These are phyloP conservation scores for Mola mola DNA, from an alignment of 2,113 vertebrate genomes.

Conservation along the genomic window DNA sequence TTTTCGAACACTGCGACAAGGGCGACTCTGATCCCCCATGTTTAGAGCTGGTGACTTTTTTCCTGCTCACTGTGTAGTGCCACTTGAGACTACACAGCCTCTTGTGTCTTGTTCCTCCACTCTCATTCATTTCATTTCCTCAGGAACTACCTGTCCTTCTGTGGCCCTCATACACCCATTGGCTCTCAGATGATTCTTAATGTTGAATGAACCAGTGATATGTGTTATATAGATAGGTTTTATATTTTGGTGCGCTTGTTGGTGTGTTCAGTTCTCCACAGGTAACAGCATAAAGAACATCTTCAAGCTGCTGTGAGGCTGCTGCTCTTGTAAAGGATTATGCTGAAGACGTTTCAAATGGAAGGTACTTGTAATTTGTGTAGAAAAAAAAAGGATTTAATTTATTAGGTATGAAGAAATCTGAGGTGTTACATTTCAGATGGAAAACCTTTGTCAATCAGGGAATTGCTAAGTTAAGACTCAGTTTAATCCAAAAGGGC, in stretches of 20 bases:
- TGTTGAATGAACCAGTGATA: background rate
- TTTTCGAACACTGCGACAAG: background rate
- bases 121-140: conserved; percentile 8
- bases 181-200: background rate
- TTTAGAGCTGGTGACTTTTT: background rate
- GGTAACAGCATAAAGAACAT: no score
- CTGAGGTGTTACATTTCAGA: background rate
- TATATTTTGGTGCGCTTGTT: background rate
- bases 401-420: background rate
- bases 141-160: background rate
- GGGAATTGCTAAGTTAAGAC: background rate
- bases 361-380: background rate
- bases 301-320: background rate
- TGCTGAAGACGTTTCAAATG: background rate
- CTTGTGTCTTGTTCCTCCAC: conserved; percentile 2
- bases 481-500: background rate
- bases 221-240: background rate
- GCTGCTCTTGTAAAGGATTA: background rate
- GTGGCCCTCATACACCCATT: background rate
- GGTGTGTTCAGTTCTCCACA: background rate
- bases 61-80: conserved; percentile 5
- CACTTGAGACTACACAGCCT: conserved; percentile 8
- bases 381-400: background rate
- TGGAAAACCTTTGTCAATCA: background rate
- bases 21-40: background rate